Percentiles rank a stretch among this genome's conserved stretches.
Conservation (phyloP, 1,140 invertebrate genomes). For the Pogonomyrmex barbatus region DNA sequence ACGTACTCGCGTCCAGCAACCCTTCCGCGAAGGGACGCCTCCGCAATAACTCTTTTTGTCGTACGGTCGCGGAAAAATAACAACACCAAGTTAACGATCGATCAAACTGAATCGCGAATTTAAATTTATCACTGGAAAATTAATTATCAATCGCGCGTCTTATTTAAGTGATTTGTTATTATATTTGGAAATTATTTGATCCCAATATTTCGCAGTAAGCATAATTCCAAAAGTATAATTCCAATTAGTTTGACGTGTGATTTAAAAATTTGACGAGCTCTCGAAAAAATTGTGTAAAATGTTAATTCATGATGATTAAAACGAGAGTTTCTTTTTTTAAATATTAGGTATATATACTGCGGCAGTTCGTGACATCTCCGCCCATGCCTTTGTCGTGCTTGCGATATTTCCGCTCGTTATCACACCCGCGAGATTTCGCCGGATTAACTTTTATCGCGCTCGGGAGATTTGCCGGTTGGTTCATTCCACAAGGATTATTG, state of each 20-base stretch:
- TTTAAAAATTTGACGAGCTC: too few relatives aligned
- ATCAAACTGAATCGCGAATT: not conserved
- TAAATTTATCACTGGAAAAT: too few relatives aligned
- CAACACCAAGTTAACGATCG: not conserved
- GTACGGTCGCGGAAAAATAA: not conserved
- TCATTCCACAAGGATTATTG: constrained; percentile 1
- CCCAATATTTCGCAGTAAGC: too few relatives aligned
- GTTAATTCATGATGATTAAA: too few relatives aligned
- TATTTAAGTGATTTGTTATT: too few relatives aligned
- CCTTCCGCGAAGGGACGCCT: constrained; percentile 31
- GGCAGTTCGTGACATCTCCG: not conserved
- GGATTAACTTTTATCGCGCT: constrained; percentile 49
- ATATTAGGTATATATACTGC: not conserved
- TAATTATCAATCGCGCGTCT: too few relatives aligned
- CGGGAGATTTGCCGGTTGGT: constrained; percentile 34
- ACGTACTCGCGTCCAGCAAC: constrained; percentile 46
- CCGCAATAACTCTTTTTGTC: not conserved
- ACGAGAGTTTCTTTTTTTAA: too few relatives aligned
- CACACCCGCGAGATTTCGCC: constrained; percentile 19
- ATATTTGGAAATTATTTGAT: not conserved
- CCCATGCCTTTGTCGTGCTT: not conserved
- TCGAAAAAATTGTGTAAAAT: too few relatives aligned
- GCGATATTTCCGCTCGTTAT: constrained; percentile 13
- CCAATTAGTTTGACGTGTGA: too few relatives aligned
- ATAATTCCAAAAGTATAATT: too few relatives aligned